Conservation (phyloP, 2,888 invertebrate genomes). For the Stegana nigrithorax region DNA sequence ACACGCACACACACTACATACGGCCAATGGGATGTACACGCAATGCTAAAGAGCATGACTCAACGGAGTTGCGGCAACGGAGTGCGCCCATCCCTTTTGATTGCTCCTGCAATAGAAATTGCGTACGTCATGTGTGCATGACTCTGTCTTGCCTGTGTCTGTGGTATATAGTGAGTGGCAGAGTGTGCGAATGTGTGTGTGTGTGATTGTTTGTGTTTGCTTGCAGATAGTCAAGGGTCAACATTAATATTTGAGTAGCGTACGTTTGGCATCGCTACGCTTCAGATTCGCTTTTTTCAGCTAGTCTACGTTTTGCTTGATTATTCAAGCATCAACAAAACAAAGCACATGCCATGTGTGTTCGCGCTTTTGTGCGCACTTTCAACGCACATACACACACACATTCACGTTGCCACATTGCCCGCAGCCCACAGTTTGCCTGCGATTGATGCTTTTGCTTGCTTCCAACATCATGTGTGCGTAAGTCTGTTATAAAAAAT, state of each 20-base stretch:
- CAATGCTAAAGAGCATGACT: not conserved
- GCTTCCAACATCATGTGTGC: too few species aligned
- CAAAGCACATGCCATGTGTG: constrained; percentile 52
- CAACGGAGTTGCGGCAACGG: not conserved
- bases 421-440: not conserved
- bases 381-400: not conserved
- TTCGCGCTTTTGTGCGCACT: not conserved
- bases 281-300: constrained; percentile 7
- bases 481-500: not conserved
- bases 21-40: not conserved
- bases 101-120: not conserved
- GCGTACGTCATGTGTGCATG: not conserved
- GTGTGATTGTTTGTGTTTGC: too few species aligned
- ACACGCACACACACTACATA: not conserved
- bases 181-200: not conserved
- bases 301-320: constrained; percentile 49
- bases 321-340: constrained; percentile 59
- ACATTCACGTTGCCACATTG: not conserved
- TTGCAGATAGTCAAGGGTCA: constrained; percentile 49
- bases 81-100: not conserved
- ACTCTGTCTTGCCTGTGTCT: not conserved
- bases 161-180: not conserved
- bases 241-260: constrained; percentile 59
- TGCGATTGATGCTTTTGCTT: not conserved
- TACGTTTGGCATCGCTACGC: constrained; percentile 21